Conservation (phyloP, 2,797 vertebrate species). For the Megalops cyprinoides region DNA sequence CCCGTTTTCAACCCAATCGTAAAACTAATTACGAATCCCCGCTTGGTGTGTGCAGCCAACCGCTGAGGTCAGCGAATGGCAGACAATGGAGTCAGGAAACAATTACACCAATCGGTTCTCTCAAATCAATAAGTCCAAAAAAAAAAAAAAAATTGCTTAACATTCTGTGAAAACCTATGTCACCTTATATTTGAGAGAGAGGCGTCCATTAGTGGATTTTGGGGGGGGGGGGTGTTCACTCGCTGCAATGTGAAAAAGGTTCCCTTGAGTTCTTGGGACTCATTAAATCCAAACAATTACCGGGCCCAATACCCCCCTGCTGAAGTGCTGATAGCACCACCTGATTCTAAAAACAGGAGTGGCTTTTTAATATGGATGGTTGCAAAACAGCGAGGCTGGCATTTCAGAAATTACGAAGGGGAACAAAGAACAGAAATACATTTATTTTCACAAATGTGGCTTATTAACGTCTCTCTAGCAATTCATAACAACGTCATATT, state of each 20-base stretch:
- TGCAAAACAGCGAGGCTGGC: not conserved
- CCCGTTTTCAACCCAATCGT: not conserved
- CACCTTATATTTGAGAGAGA: not conserved
- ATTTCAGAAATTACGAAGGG: slow-evolving; percentile 14
- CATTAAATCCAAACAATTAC: slow-evolving; percentile 40
- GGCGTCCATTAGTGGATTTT: slow-evolving; percentile 20
- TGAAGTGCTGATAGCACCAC: too few relatives aligned
- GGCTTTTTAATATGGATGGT: not conserved
- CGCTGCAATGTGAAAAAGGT: not conserved
- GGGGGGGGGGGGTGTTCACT: too few relatives aligned
- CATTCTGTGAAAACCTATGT: slow-evolving; percentile 2
- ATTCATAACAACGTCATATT: not conserved
- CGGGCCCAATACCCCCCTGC: slow-evolving; percentile 30
- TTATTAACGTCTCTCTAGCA: not conserved
- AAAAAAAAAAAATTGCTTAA: slow-evolving; percentile 32
- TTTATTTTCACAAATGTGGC: too few relatives aligned
- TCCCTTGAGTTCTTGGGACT: not conserved
- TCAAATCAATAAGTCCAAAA: slow-evolving; percentile 11
- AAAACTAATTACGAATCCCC: slow-evolving; percentile 19
- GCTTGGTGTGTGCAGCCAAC: not conserved
- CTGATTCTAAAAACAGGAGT: not conserved
- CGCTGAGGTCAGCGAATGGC: slow-evolving; percentile 14
- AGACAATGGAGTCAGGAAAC: slow-evolving; percentile 25
- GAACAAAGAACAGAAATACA: not conserved
- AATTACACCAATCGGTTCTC: slow-evolving; percentile 6